phyloP scores from a whole-genome alignment of 2,113 vertebrate species.

The Syngnathus typhle region DNA sequence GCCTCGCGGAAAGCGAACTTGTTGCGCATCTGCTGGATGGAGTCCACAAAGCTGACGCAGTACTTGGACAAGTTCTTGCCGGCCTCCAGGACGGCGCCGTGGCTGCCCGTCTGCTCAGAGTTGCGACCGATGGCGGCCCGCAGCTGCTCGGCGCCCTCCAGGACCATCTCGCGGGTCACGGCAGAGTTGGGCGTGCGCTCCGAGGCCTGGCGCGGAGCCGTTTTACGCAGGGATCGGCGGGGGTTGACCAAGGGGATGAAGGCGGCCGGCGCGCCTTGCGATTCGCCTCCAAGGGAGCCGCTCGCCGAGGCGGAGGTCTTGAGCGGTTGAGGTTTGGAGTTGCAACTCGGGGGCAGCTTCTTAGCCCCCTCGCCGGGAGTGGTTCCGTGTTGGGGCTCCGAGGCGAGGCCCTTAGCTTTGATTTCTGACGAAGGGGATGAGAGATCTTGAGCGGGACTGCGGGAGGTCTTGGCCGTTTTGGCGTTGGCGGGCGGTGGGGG shows the following conservation, averaged over 20 bases:
- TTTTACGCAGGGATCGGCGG: slow-evolving; percentile 88
- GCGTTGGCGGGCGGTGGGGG: slow-evolving; percentile 75
- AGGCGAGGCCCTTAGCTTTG: slow-evolving; percentile 70
- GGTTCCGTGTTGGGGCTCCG: slow-evolving; percentile 62
- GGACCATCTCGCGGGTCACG: slow-evolving; percentile 84
- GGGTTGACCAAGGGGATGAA: slow-evolving; percentile 89
- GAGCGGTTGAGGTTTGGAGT: slow-evolving; percentile 76
- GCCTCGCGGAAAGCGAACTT: slow-evolving; percentile 96
- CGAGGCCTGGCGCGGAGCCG: slow-evolving; percentile 74
- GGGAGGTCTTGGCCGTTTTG: slow-evolving; percentile 75
- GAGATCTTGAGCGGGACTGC: slow-evolving; percentile 77
- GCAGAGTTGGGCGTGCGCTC: slow-evolving; percentile 83
- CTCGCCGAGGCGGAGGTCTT: slow-evolving; percentile 67
- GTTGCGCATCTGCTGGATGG: slow-evolving; percentile 97
- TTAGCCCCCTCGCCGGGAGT: slow-evolving; percentile 67
- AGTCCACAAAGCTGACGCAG: slow-evolving; percentile 92
- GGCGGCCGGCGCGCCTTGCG: slow-evolving; percentile 54
- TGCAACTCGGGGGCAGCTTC: slow-evolving; percentile 71
- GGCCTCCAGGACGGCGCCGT: slow-evolving; percentile 88
- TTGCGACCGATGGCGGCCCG: slow-evolving; percentile 83
- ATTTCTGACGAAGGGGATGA: slow-evolving; percentile 46
- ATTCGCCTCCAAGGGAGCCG: slow-evolving; percentile 48
- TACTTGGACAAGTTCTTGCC: slow-evolving; percentile 95
- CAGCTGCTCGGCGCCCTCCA: slow-evolving; percentile 84
- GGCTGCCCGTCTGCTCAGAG: slow-evolving; percentile 91